Evolutionary conservation across 2,888 invertebrate species (phyloP), one percentile per base, ranked within the genome.

Genomic region (Kuschelorhynchus macadamiae): DNA sequence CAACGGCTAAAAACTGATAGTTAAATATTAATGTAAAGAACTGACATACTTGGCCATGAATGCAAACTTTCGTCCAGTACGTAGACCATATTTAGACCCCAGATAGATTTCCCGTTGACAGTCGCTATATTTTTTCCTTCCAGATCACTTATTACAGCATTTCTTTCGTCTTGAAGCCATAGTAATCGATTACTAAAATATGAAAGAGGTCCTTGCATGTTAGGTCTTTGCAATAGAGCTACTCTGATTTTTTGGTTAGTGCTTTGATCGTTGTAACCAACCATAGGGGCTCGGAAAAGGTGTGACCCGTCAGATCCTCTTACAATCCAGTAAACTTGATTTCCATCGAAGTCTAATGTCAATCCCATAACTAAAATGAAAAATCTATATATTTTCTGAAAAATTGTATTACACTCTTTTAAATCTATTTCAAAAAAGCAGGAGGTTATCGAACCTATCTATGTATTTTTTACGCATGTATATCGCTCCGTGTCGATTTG

Each of bases 251-350:
- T 71, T 71, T 36, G 33, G 8, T 46, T 53, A 16, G 14, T 53
- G 36, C 17, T 39, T 0, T 1, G 2, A 7, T 73, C 70, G 25
- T 67, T 52, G 32, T 81, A 79, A 7, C 82, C 82, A 14, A 90
- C 88, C 70, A 91, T 91, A 0, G 88, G 88, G 1, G 92, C 91
- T 67, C 88, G 86, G 78, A 90, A 92, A 18, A 95, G 84, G 75
- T 89, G 89, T 0, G 92, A 92, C 9, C 92, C 92, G 77, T 92
- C 91, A 72, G 90, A 90, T 73, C 92, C 92, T 72, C 92, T 85
- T 0, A 93, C 91, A 68, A 96, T 89, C 96, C 96, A 97, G 79
- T 94, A 95, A 7, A 94, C 86, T 81, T 87, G 88, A 78, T 90
- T 90, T 77, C 88, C 89, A 74, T 92, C 90, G 53, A 92, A 86